phyloP scores from a whole-genome alignment of 2,113 vertebrate genomes.

The Dicerorhinus sumatrensis region DNA sequence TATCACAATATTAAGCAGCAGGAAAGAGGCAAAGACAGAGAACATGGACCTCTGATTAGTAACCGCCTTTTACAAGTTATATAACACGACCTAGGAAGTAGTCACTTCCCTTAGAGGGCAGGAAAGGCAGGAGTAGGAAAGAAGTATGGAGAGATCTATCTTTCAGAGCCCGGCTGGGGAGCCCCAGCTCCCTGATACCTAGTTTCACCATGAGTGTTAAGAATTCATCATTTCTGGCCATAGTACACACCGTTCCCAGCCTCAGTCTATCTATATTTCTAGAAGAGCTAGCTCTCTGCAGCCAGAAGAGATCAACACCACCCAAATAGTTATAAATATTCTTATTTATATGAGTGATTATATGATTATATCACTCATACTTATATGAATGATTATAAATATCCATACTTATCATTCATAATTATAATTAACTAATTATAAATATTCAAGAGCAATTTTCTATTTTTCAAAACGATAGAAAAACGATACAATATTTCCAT shows the following conservation, averaged over 20 bases:
- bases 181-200: neutral
- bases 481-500: slow-evolving; percentile 44
- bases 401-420: slow-evolving; percentile 41
- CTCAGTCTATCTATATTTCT: slow-evolving; percentile 26
- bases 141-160: fast-evolving
- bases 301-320: slow-evolving; percentile 29
- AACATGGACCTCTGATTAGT: neutral
- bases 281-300: neutral
- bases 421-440: slow-evolving; percentile 55
- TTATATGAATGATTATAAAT: slow-evolving; percentile 47
- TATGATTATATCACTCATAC: too few species aligned
- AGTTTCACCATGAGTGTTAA: neutral
- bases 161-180: neutral
- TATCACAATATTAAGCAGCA: slow-evolving; percentile 49
- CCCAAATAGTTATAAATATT: slow-evolving; percentile 68
- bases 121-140: neutral
- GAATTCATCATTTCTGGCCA: neutral
- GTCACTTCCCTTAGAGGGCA: neutral
- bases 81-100: neutral
- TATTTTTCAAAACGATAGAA: slow-evolving; percentile 55
- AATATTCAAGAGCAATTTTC: slow-evolving; percentile 56
- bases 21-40: slow-evolving; percentile 1
- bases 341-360: neutral
- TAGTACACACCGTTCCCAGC: neutral
- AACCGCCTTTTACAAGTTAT: neutral